Conservation (phyloP, 2,113 vertebrate species). For the Parotia lawesii region DNA sequence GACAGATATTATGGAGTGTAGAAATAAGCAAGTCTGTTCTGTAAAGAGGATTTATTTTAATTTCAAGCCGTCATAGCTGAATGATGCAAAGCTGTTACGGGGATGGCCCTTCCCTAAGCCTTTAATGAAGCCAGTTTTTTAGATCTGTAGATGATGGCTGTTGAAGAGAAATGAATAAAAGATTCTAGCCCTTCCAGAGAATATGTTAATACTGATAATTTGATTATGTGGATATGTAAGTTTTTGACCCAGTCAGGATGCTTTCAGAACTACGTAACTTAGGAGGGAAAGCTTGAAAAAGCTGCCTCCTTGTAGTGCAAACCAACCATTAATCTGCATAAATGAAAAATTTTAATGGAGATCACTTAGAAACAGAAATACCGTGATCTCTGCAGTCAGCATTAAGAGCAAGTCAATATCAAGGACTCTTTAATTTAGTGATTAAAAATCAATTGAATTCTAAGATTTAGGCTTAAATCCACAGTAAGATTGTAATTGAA, state of each 20-base stretch:
- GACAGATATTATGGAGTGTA: neutral
- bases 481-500: neutral
- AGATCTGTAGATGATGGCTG: neutral
- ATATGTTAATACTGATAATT: neutral
- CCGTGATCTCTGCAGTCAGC: neutral
- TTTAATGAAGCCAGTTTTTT: neutral
- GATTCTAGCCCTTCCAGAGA: neutral
- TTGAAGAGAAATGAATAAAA: neutral
- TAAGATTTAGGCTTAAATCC: neutral
- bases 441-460: neutral
- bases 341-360: neutral
- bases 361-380: neutral
- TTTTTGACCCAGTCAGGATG: neutral
- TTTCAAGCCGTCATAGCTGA: neutral
- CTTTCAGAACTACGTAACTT: neutral
- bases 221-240: neutral
- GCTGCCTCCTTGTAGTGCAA: neutral
- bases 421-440: neutral
- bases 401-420: neutral
- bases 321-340: neutral
- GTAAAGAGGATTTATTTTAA: conserved; percentile 57
- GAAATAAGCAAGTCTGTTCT: conserved; percentile 31
- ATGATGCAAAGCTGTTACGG: conserved; percentile 26
- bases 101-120: neutral
- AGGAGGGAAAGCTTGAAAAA: neutral